These are phyloP conservation scores for Cheilosia grossa DNA, from an alignment of 2,888 invertebrate genomes.

Conservation along the genomic window DNA sequence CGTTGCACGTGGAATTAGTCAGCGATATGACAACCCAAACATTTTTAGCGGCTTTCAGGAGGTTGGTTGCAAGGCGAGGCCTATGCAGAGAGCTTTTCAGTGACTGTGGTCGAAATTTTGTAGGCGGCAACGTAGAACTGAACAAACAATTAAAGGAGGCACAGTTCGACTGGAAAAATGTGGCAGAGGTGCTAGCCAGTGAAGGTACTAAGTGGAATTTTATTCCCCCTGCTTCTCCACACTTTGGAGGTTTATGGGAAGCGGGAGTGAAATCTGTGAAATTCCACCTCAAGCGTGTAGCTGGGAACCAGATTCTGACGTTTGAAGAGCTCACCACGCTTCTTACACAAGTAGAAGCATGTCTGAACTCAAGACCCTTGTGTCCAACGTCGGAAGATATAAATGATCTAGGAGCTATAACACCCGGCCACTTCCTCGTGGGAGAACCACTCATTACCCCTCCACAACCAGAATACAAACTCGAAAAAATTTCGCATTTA, in stretches of 20 bases:
- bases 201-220: conserved; percentile 4
- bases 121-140: not conserved
- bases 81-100: no score
- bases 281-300: not conserved
- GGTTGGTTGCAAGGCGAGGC: not conserved
- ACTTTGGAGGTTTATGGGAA: conserved; percentile 9
- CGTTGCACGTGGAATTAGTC: no score
- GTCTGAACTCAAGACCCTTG: no score
- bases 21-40: not conserved
- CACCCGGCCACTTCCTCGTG: no score
- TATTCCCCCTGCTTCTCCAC: not conserved
- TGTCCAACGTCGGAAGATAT: no score
- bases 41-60: not conserved
- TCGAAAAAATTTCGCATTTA: no score
- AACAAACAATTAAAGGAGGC: not conserved
- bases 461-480: no score
- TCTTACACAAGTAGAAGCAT: no score
- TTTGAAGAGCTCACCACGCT: conserved; percentile 7
- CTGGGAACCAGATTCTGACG: not conserved
- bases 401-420: no score
- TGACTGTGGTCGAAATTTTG: not conserved
- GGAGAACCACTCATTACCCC: no score
- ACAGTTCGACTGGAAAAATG: not conserved
- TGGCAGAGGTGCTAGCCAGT: not conserved
- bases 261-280: conserved; percentile 1